Base-by-base conservation (phyloP, 30 jellyfish, hydroid and myxozoan species). In the Phacellophora camtschatica region DNA sequence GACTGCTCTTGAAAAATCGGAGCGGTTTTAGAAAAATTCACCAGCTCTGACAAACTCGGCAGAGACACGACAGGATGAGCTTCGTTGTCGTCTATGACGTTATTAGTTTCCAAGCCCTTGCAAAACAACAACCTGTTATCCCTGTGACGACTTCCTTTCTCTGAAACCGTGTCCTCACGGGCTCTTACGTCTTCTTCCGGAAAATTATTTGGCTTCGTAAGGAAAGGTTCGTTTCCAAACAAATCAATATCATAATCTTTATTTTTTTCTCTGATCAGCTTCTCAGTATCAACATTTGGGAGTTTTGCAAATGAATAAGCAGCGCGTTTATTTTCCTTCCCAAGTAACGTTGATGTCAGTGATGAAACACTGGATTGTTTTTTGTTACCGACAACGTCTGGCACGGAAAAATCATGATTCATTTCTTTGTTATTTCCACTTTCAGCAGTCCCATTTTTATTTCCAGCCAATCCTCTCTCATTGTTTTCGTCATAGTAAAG, bases 41-140 rank as follows among this genome's bases (percentile, higher is more conserved):
- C 77, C 7, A 78, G 30, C 23, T 78, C 90, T 16, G 90, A 62
- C 61, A 78, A 53, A 51, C 90, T 78, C 13, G 90, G 90, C 73
- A 78, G 65, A 19, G 90, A 31, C 7, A 31, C 68, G 2, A 34
- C 24, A 28, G 61, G 78, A 2, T 59, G n/a, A 18, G 10, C 45
- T 29, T 25, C 49, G 0, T 67, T 23, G 7, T 15, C 90, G 18
- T 48, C 45, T 20, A 20, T 32, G 5, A 27, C 49, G 22, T 29
- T 74, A 13, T 36, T 33, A 27, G 82, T 34, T 16, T 51, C 90
- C 29, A 71, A 41, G 32, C 51, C 41, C 30, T 72, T 53, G 34
- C 22, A 71, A 23, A 28, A 27, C 1, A 45, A 34, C 1, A 30
- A 24, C 84, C 64, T 55, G 36, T 18, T 34, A 5, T 27, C 72